phyloP scores from a whole-genome alignment of 2,113 vertebrate genomes.

The Mirza zaza region DNA sequence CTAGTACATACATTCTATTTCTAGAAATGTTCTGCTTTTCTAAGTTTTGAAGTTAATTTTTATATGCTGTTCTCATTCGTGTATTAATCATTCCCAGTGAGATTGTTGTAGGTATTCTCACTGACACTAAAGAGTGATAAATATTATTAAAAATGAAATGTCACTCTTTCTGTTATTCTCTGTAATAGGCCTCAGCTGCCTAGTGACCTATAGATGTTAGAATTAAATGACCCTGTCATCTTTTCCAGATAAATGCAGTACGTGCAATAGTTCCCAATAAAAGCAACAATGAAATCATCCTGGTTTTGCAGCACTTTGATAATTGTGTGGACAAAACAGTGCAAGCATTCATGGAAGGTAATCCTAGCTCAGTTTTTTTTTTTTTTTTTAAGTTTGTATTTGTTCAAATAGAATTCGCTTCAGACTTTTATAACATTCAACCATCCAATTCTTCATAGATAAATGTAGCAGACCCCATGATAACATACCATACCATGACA shows the following conservation, averaged over 20 bases:
- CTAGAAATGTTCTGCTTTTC: slow-evolving; percentile 44
- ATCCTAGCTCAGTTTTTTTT: neutral
- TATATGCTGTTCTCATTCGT: neutral
- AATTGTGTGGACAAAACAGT: slow-evolving; percentile 95
- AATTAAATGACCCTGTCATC: neutral
- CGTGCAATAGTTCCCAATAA: slow-evolving; percentile 95
- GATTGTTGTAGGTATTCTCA: neutral
- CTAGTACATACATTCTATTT: slow-evolving; percentile 27
- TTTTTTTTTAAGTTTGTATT: slow-evolving; percentile 24
- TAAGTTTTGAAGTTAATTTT: slow-evolving; percentile 55
- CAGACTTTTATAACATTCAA: slow-evolving; percentile 4
- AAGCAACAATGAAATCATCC: slow-evolving; percentile 97
- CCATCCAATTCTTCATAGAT: neutral
- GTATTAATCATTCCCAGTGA: slow-evolving; percentile 15
- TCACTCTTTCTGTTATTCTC: slow-evolving; percentile 11
- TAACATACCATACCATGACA: neutral
- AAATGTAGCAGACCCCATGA: neutral
- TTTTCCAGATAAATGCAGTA: slow-evolving; percentile 92
- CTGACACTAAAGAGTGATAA: neutral
- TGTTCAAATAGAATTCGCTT: slow-evolving; percentile 41
- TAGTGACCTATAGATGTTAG: neutral
- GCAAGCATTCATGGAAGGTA: slow-evolving; percentile 98
- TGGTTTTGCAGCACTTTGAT: slow-evolving; percentile 97
- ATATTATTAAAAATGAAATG: neutral
- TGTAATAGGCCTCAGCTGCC: neutral